A percentile compares a stretch with the other conserved stretches of the same genome.
Conservation (phyloP, 2,888 invertebrate species). For the Chironomus riparius region DNA sequence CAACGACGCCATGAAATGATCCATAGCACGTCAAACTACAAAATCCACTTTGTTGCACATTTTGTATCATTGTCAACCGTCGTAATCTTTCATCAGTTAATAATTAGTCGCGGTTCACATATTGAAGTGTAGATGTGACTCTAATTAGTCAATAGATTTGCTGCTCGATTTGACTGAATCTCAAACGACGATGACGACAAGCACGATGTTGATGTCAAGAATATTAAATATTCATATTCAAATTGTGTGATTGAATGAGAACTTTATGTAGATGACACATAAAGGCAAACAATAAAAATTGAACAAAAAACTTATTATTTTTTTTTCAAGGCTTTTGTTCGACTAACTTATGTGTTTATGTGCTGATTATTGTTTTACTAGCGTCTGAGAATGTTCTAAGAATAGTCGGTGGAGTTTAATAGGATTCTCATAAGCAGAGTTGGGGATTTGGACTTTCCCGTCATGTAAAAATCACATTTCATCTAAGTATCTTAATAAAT, state of each 20-base stretch:
- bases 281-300: neutral
- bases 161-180: neutral
- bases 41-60: neutral
- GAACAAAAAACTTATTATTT: neutral
- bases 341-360: neutral
- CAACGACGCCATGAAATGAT: neutral
- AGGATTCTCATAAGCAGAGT: neutral
- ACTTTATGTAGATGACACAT: neutral
- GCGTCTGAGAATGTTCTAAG: neutral
- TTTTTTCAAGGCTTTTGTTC: neutral
- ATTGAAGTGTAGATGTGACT: neutral
- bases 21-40: neutral
- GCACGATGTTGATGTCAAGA: too few species aligned
- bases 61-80: neutral
- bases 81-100: slow-evolving; percentile 10
- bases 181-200: too few species aligned
- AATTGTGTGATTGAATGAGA: neutral
- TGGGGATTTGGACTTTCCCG: too few species aligned
- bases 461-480: too few species aligned
- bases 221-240: too few species aligned
- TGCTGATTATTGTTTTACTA: neutral
- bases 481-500: too few species aligned
- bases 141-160: slow-evolving; percentile 6
- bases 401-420: neutral
- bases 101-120: slow-evolving; percentile 15